A percentile compares a stretch with the other conserved stretches of the same genome.
phyloP scores from a whole-genome alignment of 1,140 invertebrate species.

The Brachionus angularis region DNA sequence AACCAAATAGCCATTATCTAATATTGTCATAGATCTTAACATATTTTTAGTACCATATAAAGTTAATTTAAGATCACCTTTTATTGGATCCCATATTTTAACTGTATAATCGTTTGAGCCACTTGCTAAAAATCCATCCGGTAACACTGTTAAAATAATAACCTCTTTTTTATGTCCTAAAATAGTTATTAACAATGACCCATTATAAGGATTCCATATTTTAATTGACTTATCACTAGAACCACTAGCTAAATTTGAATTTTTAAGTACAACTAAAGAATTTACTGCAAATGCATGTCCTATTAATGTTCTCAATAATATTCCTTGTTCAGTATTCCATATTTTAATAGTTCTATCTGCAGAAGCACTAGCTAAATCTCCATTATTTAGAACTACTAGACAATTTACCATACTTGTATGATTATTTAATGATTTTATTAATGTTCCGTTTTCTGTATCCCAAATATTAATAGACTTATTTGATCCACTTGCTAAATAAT shows the following conservation, averaged over 20 bases:
- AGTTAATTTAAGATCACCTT: constrained; percentile 63
- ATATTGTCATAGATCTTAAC: constrained; percentile 59
- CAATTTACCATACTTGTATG: no score
- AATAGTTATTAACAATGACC: neutral
- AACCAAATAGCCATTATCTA: constrained; percentile 50
- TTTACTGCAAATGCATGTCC: neutral
- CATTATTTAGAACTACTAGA: neutral
- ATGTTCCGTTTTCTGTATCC: no score
- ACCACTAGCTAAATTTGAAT: constrained; percentile 89
- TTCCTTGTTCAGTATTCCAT: neutral
- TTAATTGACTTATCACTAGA: constrained; percentile 93
- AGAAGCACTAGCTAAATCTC: neutral
- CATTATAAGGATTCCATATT: constrained; percentile 73
- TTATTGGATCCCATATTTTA: neutral
- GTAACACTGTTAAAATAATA: neutral
- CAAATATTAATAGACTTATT: no score
- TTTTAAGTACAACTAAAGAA: constrained; percentile 66
- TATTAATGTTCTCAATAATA: neutral
- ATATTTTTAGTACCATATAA: constrained; percentile 51
- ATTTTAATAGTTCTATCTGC: neutral
- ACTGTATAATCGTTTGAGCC: neutral
- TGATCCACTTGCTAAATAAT: no score
- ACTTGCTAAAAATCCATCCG: neutral
- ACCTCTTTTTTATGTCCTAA: constrained; percentile 4
- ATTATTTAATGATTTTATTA: no score